Evolutionary conservation across 2,113 vertebrate species (phyloP).

Genomic region (Gymnocephalus cernua): DNA sequence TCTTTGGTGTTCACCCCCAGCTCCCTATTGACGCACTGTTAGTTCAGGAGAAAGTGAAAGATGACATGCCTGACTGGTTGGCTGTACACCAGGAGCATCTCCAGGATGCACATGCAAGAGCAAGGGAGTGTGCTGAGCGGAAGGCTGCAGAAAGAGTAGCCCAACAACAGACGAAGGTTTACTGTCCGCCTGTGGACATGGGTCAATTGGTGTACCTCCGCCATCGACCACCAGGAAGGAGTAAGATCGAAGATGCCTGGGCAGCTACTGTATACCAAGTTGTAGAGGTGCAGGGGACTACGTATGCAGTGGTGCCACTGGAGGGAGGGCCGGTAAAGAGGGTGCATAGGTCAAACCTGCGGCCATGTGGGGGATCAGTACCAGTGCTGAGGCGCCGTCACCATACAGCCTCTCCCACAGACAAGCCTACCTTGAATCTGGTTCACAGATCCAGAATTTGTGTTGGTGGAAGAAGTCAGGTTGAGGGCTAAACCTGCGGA

Average conservation of each 20-base stretch:
- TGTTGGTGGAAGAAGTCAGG: not conserved
- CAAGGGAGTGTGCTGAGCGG: not conserved
- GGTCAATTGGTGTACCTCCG: not conserved
- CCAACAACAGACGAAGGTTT: not conserved
- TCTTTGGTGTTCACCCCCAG: not conserved
- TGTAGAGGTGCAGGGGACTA: not conserved
- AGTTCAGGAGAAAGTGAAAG: not conserved
- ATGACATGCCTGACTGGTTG: not conserved
- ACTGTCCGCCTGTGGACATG: not conserved
- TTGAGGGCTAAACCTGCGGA: rapidly evolving
- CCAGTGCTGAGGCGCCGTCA: too few species aligned
- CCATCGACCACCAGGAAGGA: not conserved
- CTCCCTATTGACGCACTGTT: conserved; percentile 11
- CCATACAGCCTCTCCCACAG: rapidly evolving
- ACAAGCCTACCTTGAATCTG: rapidly evolving
- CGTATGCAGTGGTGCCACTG: not conserved
- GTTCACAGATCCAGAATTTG: not conserved
- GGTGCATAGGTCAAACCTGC: not conserved
- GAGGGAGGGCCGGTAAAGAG: not conserved
- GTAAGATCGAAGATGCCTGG: conserved; percentile 3
- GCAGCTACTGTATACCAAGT: not conserved
- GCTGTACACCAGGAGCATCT: not conserved
- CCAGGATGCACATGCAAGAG: not conserved
- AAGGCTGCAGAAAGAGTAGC: not conserved
- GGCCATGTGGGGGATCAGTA: not conserved